Conservation (phyloP, 2,797 vertebrate species). For the Holocentrus rufus region DNA sequence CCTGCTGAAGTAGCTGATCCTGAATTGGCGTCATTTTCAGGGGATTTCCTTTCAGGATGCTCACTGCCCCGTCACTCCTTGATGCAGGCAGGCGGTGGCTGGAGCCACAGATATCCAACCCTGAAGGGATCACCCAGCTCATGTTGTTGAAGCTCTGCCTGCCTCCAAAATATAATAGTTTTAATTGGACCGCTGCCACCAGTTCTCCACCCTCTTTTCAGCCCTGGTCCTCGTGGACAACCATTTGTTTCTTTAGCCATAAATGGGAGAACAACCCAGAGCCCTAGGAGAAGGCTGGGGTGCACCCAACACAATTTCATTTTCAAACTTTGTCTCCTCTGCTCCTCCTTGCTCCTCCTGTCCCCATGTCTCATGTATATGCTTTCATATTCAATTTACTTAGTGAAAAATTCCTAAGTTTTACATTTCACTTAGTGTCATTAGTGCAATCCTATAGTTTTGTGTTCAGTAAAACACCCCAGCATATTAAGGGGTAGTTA, state of each 20-base stretch:
- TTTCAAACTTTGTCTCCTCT: not conserved
- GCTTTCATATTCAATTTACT: too few species aligned
- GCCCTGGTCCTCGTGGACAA: slow-evolving; percentile 22
- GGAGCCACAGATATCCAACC: slow-evolving; percentile 24
- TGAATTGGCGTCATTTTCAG: slow-evolving; percentile 25
- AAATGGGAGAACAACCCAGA: slow-evolving; percentile 36
- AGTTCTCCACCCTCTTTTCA: slow-evolving; percentile 7
- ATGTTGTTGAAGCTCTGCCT: slow-evolving; percentile 24
- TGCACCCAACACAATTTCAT: slow-evolving; percentile 6
- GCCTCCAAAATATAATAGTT: slow-evolving; percentile 14
- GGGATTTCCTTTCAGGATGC: slow-evolving; percentile 26
- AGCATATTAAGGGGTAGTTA: too few species aligned
- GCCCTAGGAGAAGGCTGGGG: slow-evolving; percentile 7
- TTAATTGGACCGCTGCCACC: slow-evolving; percentile 16
- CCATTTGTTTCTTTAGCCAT: slow-evolving; percentile 40
- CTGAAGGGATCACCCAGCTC: not conserved
- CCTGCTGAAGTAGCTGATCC: slow-evolving; percentile 25
- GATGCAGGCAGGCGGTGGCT: slow-evolving; percentile 28
- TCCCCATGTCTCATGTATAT: too few species aligned
- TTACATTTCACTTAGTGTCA: too few species aligned
- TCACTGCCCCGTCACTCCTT: slow-evolving; percentile 25
- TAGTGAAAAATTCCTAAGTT: too few species aligned
- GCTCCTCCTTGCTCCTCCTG: not conserved
- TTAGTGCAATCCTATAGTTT: too few species aligned
- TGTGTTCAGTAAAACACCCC: too few species aligned